phyloP scores from a whole-genome alignment of 2,113 vertebrate species.

The Uropsilus gracilis region DNA sequence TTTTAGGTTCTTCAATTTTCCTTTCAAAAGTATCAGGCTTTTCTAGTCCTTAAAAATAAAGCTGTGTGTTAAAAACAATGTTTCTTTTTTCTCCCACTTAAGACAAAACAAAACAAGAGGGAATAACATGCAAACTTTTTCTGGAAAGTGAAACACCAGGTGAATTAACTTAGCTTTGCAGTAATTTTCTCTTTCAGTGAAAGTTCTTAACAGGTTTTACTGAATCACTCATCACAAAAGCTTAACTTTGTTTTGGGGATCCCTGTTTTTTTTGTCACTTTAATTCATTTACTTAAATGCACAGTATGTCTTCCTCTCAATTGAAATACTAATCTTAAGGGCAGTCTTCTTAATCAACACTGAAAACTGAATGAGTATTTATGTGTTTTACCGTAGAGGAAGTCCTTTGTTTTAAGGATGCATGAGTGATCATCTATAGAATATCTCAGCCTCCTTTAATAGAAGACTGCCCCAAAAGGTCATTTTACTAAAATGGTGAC shows the following conservation, averaged over 20 bases:
- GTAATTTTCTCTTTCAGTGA: constrained; percentile 66
- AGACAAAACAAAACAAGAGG: constrained; percentile 42
- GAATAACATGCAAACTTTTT: neutral
- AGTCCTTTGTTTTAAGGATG: neutral
- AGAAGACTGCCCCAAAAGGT: neutral
- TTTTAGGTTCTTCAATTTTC: neutral
- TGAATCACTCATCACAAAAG: constrained; percentile 57
- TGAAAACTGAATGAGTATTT: constrained; percentile 81
- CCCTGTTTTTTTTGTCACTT: constrained; percentile 75
- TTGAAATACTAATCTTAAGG: constrained; percentile 51
- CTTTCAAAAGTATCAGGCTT: constrained; percentile 42
- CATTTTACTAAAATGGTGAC: neutral
- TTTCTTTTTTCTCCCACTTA: neutral
- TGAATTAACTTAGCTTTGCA: neutral
- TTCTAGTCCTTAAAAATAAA: neutral
- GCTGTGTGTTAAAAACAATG: constrained; percentile 14
- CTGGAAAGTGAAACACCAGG: constrained; percentile 58
- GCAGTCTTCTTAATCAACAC: constrained; percentile 71
- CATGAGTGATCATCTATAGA: neutral
- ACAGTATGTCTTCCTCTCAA: constrained; percentile 69
- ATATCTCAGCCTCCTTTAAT: neutral
- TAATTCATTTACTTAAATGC: constrained; percentile 68
- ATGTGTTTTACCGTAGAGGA: neutral
- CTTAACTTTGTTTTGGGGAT: constrained; percentile 69
- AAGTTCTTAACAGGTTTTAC: constrained; percentile 61